Base-by-base conservation (phyloP, 2,113 vertebrate genomes). In the Dromiciops gliroides region DNA sequence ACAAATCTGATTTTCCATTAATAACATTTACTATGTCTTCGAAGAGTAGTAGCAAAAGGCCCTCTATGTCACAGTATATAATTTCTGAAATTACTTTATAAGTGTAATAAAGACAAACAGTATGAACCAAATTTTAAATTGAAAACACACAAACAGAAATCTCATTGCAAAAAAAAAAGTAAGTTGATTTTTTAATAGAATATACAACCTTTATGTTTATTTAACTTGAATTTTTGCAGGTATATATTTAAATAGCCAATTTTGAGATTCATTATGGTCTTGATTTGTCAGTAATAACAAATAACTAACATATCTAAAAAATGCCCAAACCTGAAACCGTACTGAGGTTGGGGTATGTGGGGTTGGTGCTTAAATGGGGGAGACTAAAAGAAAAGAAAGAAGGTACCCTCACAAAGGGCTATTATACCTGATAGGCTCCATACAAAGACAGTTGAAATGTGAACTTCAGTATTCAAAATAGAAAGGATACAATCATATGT, bases 401-500 rank as follows among this genome's bases (percentile, higher is more conserved):
- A 98, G 96, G 95, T 97, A 97, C 97, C 95, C 97, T 98, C 97
- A 98, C 96, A 98, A 98, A 98, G 97, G 97, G 97, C 98, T 97
- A 98, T 99, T 98, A 98, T 97, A 98, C 97, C 98, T 98, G 98
- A 98, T 95, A 89, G 97, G 97, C 96, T 98, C 96, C 95, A 95
- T 94, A 97, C 52, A 98, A 98, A 98, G 98, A 98, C 97, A 97
- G 98, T 98, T 98, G 98, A 98, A 98, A 99, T 98, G 97, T 97
- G 97, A 98, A 97, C 96, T 98, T 98, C 97, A 95, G 98, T 99
- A 99, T 99, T 98, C 98, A 98, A 98, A 99, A 98, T 97, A 98
- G 98, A 99, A 98, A 98, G 97, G 98, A 98, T 98, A 98, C 98
- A 99, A 99, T 99, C 99, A 98, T 98, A 98, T 97, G 98, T 99